These are phyloP conservation scores for Bostrychus sinensis DNA, from an alignment of 2,113 vertebrate species.

Conservation along the genomic window DNA sequence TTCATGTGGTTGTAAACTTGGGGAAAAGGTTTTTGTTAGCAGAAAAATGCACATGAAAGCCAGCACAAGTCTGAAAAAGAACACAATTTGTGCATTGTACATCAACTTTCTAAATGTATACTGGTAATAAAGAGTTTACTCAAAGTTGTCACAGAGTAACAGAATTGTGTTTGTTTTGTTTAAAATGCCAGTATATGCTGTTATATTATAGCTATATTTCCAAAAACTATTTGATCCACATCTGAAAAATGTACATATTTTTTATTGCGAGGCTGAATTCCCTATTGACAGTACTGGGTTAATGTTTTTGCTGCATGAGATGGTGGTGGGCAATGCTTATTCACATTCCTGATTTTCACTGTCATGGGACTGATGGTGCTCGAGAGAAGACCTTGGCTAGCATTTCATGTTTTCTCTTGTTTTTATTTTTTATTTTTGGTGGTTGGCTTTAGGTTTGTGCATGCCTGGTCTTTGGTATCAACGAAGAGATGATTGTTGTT, in stretches of 20 bases:
- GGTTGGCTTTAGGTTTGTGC: slow-evolving; percentile 58
- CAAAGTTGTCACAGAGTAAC: too few relatives aligned
- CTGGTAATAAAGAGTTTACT: too few relatives aligned
- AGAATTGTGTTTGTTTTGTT: too few relatives aligned
- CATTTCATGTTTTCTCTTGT: slow-evolving; percentile 37
- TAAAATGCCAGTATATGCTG: too few relatives aligned
- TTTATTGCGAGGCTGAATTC: slow-evolving; percentile 66
- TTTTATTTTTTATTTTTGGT: slow-evolving; percentile 18
- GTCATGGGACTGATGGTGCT: slow-evolving; percentile 22
- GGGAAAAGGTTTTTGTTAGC: background rate
- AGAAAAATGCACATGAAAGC: too few relatives aligned
- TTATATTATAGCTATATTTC: too few relatives aligned
- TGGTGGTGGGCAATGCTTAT: slow-evolving; percentile 32
- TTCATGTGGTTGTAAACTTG: background rate
- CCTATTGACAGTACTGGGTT: slow-evolving; percentile 60
- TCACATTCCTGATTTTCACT: slow-evolving; percentile 15
- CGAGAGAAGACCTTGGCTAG: slow-evolving; percentile 36
- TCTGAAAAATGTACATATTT: slow-evolving; percentile 3
- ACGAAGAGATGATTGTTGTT: slow-evolving; percentile 50
- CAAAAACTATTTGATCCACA: background rate
- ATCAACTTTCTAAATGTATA: too few relatives aligned
- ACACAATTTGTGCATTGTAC: too few relatives aligned
- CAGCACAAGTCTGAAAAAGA: too few relatives aligned
- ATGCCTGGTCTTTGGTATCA: slow-evolving; percentile 56
- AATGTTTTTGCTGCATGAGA: slow-evolving; percentile 53